phyloP scores from a whole-genome alignment of 2,113 vertebrate species.

The Myotis brandtii region DNA sequence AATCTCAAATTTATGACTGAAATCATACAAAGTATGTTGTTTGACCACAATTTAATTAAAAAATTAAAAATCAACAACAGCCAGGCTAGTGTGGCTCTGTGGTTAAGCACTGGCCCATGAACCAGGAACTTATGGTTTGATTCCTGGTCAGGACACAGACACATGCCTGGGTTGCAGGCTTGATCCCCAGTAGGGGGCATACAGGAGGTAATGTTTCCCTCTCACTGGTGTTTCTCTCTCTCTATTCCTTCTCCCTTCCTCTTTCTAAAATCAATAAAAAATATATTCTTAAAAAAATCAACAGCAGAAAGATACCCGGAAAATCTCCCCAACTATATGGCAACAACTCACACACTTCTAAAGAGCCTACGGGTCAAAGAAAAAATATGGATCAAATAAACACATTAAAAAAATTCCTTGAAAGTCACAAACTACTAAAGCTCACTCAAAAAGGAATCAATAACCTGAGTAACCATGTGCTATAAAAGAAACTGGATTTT shows the following conservation, averaged over 20 bases:
- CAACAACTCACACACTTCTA: neutral
- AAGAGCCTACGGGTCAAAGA: neutral
- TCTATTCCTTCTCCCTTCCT: too few relatives aligned
- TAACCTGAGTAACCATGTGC: neutral
- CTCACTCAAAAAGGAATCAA: neutral
- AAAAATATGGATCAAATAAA: neutral
- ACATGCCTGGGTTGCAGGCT: too few relatives aligned
- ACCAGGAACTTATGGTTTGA: too few relatives aligned
- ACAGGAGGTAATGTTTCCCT: too few relatives aligned
- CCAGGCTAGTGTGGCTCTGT: too few relatives aligned
- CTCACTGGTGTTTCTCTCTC: too few relatives aligned
- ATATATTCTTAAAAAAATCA: neutral
- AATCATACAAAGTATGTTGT: neutral
- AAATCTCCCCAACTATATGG: neutral
- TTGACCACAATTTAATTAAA: neutral
- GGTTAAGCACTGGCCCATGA: too few relatives aligned
- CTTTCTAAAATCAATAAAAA: too few relatives aligned
- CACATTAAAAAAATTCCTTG: neutral
- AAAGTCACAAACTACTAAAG: neutral
- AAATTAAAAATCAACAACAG: neutral
- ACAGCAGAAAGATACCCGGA: neutral
- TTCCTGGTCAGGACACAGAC: too few relatives aligned
- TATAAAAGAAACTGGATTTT: neutral
- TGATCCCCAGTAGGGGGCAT: too few relatives aligned
- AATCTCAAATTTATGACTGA: neutral